Evolutionary conservation across 2,113 vertebrate genomes (phyloP), one percentile per base, ranked within the genome.

Genomic region (Amblyopsis rosae): DNA sequence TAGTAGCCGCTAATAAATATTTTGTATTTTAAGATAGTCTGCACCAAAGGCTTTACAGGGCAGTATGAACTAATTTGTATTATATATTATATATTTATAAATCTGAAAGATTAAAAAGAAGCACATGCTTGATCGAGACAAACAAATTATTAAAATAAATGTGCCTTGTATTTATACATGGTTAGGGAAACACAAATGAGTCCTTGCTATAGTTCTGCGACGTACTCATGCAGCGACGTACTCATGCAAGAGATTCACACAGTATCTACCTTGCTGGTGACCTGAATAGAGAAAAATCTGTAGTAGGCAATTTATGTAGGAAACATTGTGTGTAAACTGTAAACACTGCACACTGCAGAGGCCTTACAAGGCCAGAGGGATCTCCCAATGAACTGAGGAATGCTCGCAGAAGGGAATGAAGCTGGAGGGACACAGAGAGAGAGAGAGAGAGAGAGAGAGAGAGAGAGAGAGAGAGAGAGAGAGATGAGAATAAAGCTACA

Each of bases 361-460:
- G 84, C 92, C 92, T 93, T 93, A 93, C 88, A 93, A 87, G 92
- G 92, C 73, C 71, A 85, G 78, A 74, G 85, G 91, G 87, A 89
- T 90, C 87, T 92, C 90, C 89, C 88, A 65, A 59, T 86, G 81
- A 75, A 81, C 67, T 3, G 16, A 85, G 90, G 91, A 91, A 92
- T 92, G 90, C 82, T 78, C 77, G 71, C 41, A 75, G 55, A 81
- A 72, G 62, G 8, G 77, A 72, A 72, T n/a, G 16, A 65, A 53
- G 66, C 9, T 58, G 69, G 70, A 77, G 75, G 72, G 72, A 72
- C 57, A 68, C 45, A 3, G 3, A 13, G 50, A 13, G 50, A 12
- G 49, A 12, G 49, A 12, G 49, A 12, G 49, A 12, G 49, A 16
- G 56, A 17, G 12, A 57, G 65, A 17, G 60, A 58, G 49, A 58